A percentile compares a stretch with the other conserved stretches of the same genome.
Evolutionary conservation across 2,888 invertebrate species (phyloP).

Genomic region (Charanyca ferruginea): DNA sequence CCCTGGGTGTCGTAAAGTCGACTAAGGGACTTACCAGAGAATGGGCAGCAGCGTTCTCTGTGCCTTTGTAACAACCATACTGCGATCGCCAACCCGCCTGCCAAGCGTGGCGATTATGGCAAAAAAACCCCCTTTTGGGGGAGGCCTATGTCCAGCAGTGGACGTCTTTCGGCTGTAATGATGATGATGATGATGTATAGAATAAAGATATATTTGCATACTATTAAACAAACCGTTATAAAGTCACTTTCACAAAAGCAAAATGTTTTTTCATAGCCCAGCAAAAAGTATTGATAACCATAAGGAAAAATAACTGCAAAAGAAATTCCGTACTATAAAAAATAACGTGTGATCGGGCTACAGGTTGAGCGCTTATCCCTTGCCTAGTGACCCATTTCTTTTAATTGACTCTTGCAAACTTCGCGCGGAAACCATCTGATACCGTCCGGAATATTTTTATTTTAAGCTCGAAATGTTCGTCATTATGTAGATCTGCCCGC

Average conservation of each 20-base stretch:
- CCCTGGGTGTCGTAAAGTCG: too few species aligned
- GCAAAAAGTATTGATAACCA: not conserved
- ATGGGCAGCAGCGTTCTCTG: too few species aligned
- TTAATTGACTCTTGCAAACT: slow-evolving; percentile 57
- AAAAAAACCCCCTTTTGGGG: too few species aligned
- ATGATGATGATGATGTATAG: too few species aligned
- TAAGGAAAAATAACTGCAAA: slow-evolving; percentile 9
- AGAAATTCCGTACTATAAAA: slow-evolving; percentile 31
- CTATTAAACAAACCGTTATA: not conserved
- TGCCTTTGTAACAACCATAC: too few species aligned
- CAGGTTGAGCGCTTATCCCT: slow-evolving; percentile 48
- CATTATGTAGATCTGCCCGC: slow-evolving; percentile 5
- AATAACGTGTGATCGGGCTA: slow-evolving; percentile 35
- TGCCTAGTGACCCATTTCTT: slow-evolving; percentile 56
- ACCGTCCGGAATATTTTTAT: slow-evolving; percentile 20
- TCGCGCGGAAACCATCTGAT: slow-evolving; percentile 38
- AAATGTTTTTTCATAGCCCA: slow-evolving; percentile 6
- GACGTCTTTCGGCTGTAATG: too few species aligned
- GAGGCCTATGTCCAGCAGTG: too few species aligned
- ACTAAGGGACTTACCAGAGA: too few species aligned
- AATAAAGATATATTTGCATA: too few species aligned
- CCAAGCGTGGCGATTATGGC: too few species aligned
- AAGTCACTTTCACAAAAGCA: not conserved
- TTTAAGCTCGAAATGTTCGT: slow-evolving; percentile 31
- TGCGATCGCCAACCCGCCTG: too few species aligned